Base-by-base conservation (phyloP, 1,140 invertebrate species). In the Neomicropteryx cornuta region DNA sequence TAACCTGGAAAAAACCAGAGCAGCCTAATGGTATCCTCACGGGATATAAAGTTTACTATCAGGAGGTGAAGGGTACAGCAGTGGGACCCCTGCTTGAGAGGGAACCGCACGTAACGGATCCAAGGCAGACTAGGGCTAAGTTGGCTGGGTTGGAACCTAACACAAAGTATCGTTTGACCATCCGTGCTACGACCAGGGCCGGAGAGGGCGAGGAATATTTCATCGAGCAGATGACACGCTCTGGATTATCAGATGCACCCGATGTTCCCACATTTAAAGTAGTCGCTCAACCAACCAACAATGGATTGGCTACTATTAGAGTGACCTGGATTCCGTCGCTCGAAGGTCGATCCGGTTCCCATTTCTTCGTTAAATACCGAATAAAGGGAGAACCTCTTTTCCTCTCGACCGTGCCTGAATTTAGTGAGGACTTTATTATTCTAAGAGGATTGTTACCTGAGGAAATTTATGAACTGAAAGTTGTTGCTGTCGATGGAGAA, bases 1-100 rank as follows among this genome's bases (percentile, higher is more conserved):
- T 98, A 1, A 77, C 76, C 34, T 99, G 96, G 96, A 82, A 90
- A 53, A 83, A 83, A 53, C 96, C 96, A 1, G 73, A 87, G 14
- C 83, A 93, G 53, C 81, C 88, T 13, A 99, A 99, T 66, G 96
- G 96, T 18, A 74, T 85, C 41, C 61, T 98, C 0, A 92, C 81
- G 2, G 92, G 92, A 5, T 98, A 97, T 60, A 83, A 83, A 55
- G 86, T 98, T 48, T 89, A 84, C 55, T 95, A 91, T 59, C 78
- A 87, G 53, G 73, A 79, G 48, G 84, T 95, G 1, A 76, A 77
- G 31, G 77, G 77, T 22, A 85, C 81, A 1, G 67, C 69, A 29
- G 66, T 89, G 1, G 76, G 75, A 19, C 69, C 77, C 3, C 53
- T 78, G 21, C 66, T 79, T 23, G 81, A 88, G 55, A 72, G 86